Evolutionary conservation across 2,797 vertebrate species (phyloP).

Genomic region (Microctenopoma stevenorrisi): DNA sequence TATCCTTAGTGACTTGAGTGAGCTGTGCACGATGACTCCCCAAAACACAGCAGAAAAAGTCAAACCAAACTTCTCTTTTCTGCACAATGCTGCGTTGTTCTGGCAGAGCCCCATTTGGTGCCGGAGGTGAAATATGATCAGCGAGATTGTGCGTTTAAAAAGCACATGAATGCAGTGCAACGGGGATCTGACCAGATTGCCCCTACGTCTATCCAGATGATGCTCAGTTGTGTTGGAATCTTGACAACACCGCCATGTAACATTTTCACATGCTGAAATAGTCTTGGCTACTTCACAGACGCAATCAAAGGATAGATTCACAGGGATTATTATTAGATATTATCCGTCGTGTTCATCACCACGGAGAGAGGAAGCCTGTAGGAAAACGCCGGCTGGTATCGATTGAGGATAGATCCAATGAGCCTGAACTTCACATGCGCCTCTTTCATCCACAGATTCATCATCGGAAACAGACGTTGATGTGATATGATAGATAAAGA

Average conservation of each 20-base stretch:
- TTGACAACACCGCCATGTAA: not conserved
- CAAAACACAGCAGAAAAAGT: no score
- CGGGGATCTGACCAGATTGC: no score
- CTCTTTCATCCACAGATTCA: constrained; percentile 36
- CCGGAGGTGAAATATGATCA: no score
- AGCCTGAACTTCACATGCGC: constrained; percentile 37
- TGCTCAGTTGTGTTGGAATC: no score
- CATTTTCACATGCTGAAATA: not conserved
- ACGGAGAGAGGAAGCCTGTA: constrained; percentile 26
- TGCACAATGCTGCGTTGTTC: no score
- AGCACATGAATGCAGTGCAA: no score
- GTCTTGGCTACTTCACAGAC: constrained; percentile 4
- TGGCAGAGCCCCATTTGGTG: no score
- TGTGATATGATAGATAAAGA: constrained; percentile 12
- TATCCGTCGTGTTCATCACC: constrained; percentile 11
- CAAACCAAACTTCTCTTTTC: no score
- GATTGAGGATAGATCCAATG: constrained; percentile 33
- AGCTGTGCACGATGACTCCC: no score
- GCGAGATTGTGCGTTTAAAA: no score
- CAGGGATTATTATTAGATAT: constrained; percentile 11
- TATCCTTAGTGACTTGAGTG: no score
- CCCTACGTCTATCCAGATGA: no score
- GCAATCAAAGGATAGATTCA: not conserved
- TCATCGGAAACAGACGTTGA: constrained; percentile 28
- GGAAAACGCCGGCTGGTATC: constrained; percentile 21